Conservation (phyloP, 2,888 invertebrate genomes). For the Caenorhabditis afra region DNA sequence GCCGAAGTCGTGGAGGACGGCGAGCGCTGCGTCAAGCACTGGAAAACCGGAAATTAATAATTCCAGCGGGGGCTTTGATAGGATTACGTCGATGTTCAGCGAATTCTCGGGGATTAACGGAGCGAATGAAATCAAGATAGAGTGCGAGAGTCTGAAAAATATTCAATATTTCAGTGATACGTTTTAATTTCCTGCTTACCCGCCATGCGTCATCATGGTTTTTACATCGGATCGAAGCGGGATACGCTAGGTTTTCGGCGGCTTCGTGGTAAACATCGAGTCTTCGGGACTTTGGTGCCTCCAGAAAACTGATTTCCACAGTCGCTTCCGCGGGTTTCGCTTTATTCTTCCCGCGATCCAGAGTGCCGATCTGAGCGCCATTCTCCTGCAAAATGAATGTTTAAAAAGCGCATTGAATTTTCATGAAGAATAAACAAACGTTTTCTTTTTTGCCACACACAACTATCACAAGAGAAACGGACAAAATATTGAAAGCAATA, state of each 20-base stretch:
- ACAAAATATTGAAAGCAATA: slow-evolving; percentile 43
- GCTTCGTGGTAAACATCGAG: slow-evolving; percentile 41
- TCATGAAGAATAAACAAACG: background rate
- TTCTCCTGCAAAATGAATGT: slow-evolving; percentile 1
- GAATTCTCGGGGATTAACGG: slow-evolving; percentile 41
- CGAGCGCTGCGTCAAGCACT: slow-evolving; percentile 52
- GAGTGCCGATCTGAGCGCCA: background rate
- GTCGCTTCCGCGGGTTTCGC: background rate
- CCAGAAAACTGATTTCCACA: slow-evolving; percentile 5
- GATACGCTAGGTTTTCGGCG: slow-evolving; percentile 37
- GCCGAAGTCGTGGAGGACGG: slow-evolving; percentile 49
- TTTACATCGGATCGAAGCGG: slow-evolving; percentile 36
- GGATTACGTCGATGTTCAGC: slow-evolving; percentile 20
- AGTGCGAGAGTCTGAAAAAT: slow-evolving; percentile 42
- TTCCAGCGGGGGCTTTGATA: background rate
- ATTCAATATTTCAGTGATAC: background rate
- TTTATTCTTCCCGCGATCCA: background rate
- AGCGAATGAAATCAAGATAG: slow-evolving; percentile 45
- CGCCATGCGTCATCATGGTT: slow-evolving; percentile 58
- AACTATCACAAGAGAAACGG: slow-evolving; percentile 24
- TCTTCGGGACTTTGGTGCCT: background rate
- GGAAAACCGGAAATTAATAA: background rate
- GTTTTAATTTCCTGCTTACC: slow-evolving; percentile 4
- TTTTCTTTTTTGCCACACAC: slow-evolving; percentile 43
- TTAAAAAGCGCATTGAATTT: background rate